Percentiles rank a stretch among this genome's conserved stretches.
Conservation (phyloP, 2,888 invertebrate genomes). For the Lissocephala sabroskyi region DNA sequence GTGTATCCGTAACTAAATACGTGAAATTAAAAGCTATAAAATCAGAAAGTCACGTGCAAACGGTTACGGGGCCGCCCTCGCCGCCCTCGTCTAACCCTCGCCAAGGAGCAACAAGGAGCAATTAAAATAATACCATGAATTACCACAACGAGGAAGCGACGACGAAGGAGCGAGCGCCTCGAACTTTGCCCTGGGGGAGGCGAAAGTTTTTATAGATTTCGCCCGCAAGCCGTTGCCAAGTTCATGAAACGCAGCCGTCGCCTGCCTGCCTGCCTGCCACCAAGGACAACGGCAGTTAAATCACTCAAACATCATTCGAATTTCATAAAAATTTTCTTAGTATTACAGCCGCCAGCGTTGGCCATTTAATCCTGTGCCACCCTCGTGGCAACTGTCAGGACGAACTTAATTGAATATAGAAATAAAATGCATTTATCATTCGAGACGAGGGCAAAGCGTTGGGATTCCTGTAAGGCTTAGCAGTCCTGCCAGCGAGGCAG, state of each 20-base stretch:
- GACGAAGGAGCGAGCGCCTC: no score
- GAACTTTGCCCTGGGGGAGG: no score
- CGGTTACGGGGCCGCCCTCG: no score
- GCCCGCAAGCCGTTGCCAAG: constrained; percentile 22
- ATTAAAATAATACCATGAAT: constrained; percentile 63
- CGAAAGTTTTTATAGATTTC: constrained; percentile 41
- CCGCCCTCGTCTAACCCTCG: no score
- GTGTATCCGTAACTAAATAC: constrained; percentile 59
- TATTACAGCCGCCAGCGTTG: not conserved
- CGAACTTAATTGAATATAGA: constrained; percentile 55
- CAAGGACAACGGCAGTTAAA: constrained; percentile 35
- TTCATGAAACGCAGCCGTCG: constrained; percentile 47
- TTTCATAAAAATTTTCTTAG: constrained; percentile 44
- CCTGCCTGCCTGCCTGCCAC: constrained; percentile 15
- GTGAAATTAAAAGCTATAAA: constrained; percentile 69
- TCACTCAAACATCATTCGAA: constrained; percentile 53
- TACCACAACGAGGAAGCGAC: constrained; percentile 29
- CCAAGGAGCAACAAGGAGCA: constrained; percentile 36
- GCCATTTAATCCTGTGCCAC: not conserved
- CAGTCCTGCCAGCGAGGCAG: no score
- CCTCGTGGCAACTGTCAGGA: constrained; percentile 2
- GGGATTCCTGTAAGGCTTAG: no score
- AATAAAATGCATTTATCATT: constrained; percentile 56
- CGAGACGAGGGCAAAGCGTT: not conserved
- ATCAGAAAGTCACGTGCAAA: constrained; percentile 66